These are phyloP conservation scores for Athripsodes cinereus DNA, from an alignment of 2,888 invertebrate genomes.

Conservation along the genomic window DNA sequence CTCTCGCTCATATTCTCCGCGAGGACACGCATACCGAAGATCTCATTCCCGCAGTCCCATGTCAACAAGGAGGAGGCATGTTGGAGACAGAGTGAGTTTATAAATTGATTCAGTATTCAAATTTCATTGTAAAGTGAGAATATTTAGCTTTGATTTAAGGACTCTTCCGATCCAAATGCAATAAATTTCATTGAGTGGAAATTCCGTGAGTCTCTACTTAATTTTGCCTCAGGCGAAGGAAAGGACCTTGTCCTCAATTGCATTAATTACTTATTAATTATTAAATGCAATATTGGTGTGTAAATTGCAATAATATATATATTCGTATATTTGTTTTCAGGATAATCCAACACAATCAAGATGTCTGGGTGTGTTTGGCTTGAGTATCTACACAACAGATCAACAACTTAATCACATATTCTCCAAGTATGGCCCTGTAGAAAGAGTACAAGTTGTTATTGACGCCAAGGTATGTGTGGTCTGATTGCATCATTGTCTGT, in stretches of 20 bases:
- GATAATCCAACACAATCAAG: conserved; percentile 83
- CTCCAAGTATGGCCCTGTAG: conserved; percentile 85
- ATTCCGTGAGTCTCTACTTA: no score
- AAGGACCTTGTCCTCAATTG: no score
- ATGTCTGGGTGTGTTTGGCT: conserved; percentile 92
- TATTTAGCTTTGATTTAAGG: no score
- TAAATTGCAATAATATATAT: no score
- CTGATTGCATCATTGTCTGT: no score
- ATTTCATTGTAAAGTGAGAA: no score
- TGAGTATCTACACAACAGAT: conserved; percentile 90
- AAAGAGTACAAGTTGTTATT: conserved; percentile 89
- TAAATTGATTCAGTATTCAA: no score
- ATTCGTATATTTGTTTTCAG: conserved; percentile 36
- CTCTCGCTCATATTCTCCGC: conserved; percentile 58
- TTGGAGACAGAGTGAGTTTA: conserved; percentile 61
- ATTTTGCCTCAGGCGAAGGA: no score
- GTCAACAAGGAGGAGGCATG: conserved; percentile 73
- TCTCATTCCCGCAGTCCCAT: conserved; percentile 73
- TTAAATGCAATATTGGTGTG: no score
- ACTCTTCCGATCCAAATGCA: no score
- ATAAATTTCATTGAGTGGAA: no score
- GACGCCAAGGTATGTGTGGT: conserved; percentile 74
- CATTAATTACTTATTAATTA: no score
- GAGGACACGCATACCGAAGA: conserved; percentile 55
- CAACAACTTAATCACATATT: conserved; percentile 89